Conservation (phyloP, 2,113 vertebrate species). For the Scomber colias region DNA sequence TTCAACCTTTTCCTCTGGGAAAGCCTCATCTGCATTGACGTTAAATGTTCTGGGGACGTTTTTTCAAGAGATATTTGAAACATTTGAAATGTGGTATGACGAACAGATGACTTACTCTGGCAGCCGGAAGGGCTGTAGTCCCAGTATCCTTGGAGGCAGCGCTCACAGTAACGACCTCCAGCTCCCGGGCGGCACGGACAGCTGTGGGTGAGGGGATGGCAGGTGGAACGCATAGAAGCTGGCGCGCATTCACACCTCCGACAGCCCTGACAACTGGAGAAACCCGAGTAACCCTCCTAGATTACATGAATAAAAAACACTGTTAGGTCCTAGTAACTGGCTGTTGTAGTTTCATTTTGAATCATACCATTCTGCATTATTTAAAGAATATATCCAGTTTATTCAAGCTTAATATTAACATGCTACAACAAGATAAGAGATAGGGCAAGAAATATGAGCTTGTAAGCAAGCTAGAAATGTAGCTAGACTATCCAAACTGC, state of each 20-base stretch:
- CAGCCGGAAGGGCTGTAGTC: constrained; percentile 85
- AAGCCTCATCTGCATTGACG: background rate
- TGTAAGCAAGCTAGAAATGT: no score
- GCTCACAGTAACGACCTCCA: constrained; percentile 86
- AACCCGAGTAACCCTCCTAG: constrained; percentile 86
- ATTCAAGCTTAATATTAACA: background rate
- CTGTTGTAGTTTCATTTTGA: background rate
- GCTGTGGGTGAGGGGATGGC: constrained; percentile 85
- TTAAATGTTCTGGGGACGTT: constrained; percentile 16
- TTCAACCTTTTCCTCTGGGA: constrained; percentile 32
- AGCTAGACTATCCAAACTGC: no score
- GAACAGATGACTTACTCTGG: constrained; percentile 81
- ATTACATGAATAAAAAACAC: constrained; percentile 47
- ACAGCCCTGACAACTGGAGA: constrained; percentile 86
- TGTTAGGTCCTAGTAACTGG: constrained; percentile 2
- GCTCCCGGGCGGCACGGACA: constrained; percentile 85
- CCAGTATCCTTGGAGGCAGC: constrained; percentile 86
- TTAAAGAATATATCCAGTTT: background rate
- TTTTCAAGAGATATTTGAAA: constrained; percentile 11
- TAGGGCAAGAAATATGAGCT: background rate
- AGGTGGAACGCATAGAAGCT: constrained; percentile 82
- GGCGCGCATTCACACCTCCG: constrained; percentile 84
- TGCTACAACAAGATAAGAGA: no score
- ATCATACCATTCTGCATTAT: background rate
- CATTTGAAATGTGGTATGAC: constrained; percentile 10